A percentile compares a stretch with the other conserved stretches of the same genome.
Evolutionary conservation across 2,888 invertebrate species (phyloP).

Genomic region (Parnassius apollo): DNA sequence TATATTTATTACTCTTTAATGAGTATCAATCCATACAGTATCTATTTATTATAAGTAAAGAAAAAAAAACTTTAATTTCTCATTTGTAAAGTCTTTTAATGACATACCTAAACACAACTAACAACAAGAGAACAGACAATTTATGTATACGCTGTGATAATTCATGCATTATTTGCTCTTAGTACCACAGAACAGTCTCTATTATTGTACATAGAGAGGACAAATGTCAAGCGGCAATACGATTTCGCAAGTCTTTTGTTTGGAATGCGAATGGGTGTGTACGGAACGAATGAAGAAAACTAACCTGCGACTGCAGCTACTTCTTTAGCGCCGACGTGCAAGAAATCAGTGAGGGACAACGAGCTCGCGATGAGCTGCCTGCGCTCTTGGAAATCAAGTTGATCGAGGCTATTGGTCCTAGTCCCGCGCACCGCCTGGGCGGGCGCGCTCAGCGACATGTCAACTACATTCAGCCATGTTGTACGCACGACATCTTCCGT

Average conservation of each 20-base stretch:
- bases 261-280: conserved; percentile 53
- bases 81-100: too few relatives aligned
- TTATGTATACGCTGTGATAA: too few relatives aligned
- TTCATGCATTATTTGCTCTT: too few relatives aligned
- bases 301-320: conserved; percentile 77
- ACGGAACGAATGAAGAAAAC: conserved; percentile 37
- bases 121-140: too few relatives aligned
- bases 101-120: too few relatives aligned
- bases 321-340: conserved; percentile 85
- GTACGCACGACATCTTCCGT: conserved; percentile 56
- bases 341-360: conserved; percentile 91
- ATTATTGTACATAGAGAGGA: conserved; percentile 12
- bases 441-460: conserved; percentile 79
- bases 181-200: conserved; percentile 8
- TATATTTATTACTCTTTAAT: too few relatives aligned
- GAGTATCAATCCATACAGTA: neutral
- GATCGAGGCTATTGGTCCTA: conserved; percentile 92
- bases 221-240: conserved; percentile 33
- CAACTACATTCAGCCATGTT: conserved; percentile 75
- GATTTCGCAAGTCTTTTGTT: conserved; percentile 71
- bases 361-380: conserved; percentile 94
- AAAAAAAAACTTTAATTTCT: too few relatives aligned
- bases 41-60: too few relatives aligned
- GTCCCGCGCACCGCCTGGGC: conserved; percentile 77
- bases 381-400: conserved; percentile 95